Conservation (phyloP, 2,888 invertebrate species). For the Platycheirus albimanus region DNA sequence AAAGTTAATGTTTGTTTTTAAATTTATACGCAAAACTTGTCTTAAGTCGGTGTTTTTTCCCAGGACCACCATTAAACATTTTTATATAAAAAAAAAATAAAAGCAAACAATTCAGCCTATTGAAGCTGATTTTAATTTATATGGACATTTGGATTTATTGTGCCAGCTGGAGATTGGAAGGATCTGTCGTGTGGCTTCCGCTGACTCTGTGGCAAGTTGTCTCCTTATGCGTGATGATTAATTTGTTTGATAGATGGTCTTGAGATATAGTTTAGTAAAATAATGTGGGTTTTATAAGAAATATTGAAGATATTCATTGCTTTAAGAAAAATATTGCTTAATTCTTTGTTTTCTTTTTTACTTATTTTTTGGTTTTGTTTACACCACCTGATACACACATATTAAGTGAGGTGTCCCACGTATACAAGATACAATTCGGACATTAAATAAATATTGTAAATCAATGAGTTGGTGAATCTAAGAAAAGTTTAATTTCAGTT, state of each 20-base stretch:
- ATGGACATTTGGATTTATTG: slow-evolving; percentile 73
- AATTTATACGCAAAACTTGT: too few relatives aligned
- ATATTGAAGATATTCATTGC: slow-evolving; percentile 45
- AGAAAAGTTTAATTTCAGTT: too few relatives aligned
- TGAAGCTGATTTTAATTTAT: slow-evolving; percentile 72
- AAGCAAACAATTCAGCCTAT: slow-evolving; percentile 43
- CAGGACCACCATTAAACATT: slow-evolving; percentile 27
- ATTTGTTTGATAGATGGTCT: slow-evolving; percentile 72
- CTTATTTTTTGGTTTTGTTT: too few relatives aligned
- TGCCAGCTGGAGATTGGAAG: slow-evolving; percentile 72
- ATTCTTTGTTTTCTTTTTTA: not conserved
- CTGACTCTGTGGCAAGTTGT: slow-evolving; percentile 69
- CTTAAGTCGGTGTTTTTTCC: not conserved
- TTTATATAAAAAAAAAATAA: not conserved
- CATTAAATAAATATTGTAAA: too few relatives aligned
- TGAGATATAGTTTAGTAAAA: slow-evolving; percentile 56
- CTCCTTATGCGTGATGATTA: slow-evolving; percentile 74
- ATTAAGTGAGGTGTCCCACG: too few relatives aligned
- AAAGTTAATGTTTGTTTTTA: too few relatives aligned
- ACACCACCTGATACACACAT: too few relatives aligned
- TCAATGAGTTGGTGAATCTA: too few relatives aligned
- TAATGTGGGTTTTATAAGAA: slow-evolving; percentile 58
- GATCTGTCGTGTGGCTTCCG: slow-evolving; percentile 71
- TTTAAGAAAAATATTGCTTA: slow-evolving; percentile 14
- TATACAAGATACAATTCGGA: too few relatives aligned